phyloP scores from a whole-genome alignment of 2,888 invertebrate genomes.

The Myopa testacea region DNA sequence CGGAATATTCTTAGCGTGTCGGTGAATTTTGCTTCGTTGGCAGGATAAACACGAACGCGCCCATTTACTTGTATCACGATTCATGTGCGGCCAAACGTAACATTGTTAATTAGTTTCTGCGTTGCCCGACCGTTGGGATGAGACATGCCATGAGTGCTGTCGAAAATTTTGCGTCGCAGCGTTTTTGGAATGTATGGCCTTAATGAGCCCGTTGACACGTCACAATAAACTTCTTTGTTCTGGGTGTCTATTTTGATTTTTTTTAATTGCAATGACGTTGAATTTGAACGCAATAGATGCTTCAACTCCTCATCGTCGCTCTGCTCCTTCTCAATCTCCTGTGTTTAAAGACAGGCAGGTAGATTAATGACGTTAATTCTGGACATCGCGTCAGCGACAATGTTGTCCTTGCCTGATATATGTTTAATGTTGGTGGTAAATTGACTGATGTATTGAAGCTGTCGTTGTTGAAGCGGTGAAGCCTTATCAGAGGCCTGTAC shows the following conservation, averaged over 20 bases:
- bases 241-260: conserved; percentile 36
- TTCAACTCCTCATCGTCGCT: conserved; percentile 35
- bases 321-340: conserved; percentile 40
- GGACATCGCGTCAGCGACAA: conserved; percentile 44
- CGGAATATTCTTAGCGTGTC: background rate
- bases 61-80: conserved; percentile 33
- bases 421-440: conserved; percentile 43
- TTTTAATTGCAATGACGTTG: conserved; percentile 35
- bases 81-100: conserved; percentile 46
- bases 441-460: conserved; percentile 46
- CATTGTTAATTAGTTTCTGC: conserved; percentile 28
- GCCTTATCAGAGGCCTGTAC: conserved; percentile 39
- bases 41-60: conserved; percentile 37
- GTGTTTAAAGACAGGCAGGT: conserved; percentile 31
- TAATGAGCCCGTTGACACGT: conserved; percentile 29
- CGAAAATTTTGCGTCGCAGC: conserved; percentile 33
- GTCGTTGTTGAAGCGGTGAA: conserved; percentile 41
- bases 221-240: conserved; percentile 36
- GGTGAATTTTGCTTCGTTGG: conserved; percentile 38
- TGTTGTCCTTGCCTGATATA: conserved; percentile 39
- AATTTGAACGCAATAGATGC: conserved; percentile 14
- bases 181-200: conserved; percentile 39
- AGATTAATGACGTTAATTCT: conserved; percentile 33
- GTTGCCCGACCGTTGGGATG: conserved; percentile 40
- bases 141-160: conserved; percentile 33